These are phyloP conservation scores for Cirrhinus mrigala DNA, from an alignment of 2,797 vertebrate species.

Conservation along the genomic window DNA sequence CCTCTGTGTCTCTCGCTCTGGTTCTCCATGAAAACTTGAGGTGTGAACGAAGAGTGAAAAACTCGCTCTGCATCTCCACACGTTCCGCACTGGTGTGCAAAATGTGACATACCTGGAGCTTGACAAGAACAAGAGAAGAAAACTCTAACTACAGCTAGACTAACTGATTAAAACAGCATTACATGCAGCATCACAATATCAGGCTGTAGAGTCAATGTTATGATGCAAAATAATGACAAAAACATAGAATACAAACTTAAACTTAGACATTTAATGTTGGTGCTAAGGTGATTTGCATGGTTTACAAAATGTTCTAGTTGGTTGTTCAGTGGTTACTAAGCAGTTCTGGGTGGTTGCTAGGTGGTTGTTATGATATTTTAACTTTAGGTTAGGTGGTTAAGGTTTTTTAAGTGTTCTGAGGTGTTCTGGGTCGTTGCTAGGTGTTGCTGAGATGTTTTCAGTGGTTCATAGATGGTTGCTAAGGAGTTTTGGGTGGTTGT, in stretches of 20 bases:
- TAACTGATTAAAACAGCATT: background rate
- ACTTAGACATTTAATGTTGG: too few relatives aligned
- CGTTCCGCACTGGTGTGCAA: background rate
- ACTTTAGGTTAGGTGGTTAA: too few relatives aligned
- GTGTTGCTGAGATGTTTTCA: too few relatives aligned
- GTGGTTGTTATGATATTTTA: too few relatives aligned
- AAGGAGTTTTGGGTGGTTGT: too few relatives aligned
- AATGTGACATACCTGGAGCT: constrained; percentile 5
- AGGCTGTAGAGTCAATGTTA: background rate
- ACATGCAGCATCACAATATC: background rate
- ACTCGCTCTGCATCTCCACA: constrained; percentile 13
- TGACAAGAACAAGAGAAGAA: background rate
- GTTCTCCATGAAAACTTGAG: constrained; percentile 56
- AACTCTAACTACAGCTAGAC: background rate
- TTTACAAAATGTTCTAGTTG: background rate
- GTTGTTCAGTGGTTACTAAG: background rate
- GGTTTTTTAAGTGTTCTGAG: too few relatives aligned
- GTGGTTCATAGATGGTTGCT: too few relatives aligned
- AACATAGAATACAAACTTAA: background rate
- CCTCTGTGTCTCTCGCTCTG: constrained; percentile 55
- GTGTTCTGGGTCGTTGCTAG: too few relatives aligned
- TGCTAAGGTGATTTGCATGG: too few relatives aligned
- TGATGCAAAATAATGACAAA: too few relatives aligned
- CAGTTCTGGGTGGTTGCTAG: background rate
- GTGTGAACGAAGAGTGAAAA: constrained; percentile 58